Evolutionary conservation across 2,113 vertebrate genomes (phyloP), one percentile per base, ranked within the genome.

Genomic region (Halcyon senegalensis): DNA sequence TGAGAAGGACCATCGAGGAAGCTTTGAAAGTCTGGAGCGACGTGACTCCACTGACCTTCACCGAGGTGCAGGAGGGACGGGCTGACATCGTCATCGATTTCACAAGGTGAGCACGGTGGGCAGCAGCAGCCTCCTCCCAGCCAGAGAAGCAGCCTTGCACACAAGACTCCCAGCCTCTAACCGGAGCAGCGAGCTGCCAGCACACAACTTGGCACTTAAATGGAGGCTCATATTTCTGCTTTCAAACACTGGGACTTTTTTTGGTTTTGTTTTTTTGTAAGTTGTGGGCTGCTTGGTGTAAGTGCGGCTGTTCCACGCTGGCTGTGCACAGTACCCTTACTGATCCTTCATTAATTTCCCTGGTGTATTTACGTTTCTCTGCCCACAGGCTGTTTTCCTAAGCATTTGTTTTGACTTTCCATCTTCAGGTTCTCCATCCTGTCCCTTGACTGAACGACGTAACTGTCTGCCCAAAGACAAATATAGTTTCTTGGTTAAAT

Each of bases 41-140:
- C 0, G 98, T 99, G 92, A 99, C 99, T 0, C 99, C 99, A 0
- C 98, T 99, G 78, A 99, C 98, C 81, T 99, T 99, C 95, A 99
- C 98, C 0, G 99, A 99, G 97, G 96, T 99, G 89, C 97, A 95
- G 28, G 96, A 98, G 33, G 99, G 98, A 48, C 98, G 91, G 7
- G 98, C 99, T 2, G 99, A 99, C 97, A 99, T 99, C 20, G 97
- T 97, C 94, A 99, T 99, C 4, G 99, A 99, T 70, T 98, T 98
- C 74, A 97, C 98, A 15, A 97, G 98, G 98, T 98, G 93, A 97
- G 87, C 21, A 1, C 0, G 8, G 51, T 1, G 13, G 67, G 92
- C 25, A 80, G 70, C 60, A 33, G 19, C 74, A 16, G 5, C 17
- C 58, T 77, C 14, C 43, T 85, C 62, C 67, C 27, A 17, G 66